Percentiles rank a stretch among this genome's conserved stretches.
Evolutionary conservation across 2,113 vertebrate species (phyloP).

Genomic region (Suncus etruscus): DNA sequence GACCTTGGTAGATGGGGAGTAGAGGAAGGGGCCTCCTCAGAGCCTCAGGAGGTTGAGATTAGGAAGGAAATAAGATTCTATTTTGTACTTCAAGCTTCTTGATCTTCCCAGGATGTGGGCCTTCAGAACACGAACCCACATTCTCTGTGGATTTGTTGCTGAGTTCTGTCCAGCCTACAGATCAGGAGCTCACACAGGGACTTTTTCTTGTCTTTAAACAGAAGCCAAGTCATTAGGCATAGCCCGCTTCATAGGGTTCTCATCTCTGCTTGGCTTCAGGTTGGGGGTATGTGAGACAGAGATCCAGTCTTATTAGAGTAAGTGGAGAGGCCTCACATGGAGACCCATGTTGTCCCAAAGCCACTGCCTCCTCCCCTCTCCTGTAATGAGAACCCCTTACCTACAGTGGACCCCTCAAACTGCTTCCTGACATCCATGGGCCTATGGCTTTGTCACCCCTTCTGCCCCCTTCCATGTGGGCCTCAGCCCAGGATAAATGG

Average conservation of each 20-base stretch:
- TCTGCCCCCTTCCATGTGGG: neutral
- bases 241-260: neutral
- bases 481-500: neutral
- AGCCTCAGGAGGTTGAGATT: neutral
- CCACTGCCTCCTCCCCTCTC: neutral
- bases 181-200: too few relatives aligned
- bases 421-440: neutral
- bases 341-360: neutral
- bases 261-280: neutral
- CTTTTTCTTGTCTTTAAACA: neutral
- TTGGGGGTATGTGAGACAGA: neutral
- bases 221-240: neutral
- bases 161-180: too few relatives aligned
- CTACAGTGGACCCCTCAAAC: neutral
- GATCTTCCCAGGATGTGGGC: neutral
- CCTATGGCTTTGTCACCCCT: neutral
- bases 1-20: neutral
- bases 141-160: too few relatives aligned
- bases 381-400: neutral
- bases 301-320: neutral
- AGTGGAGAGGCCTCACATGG: too few relatives aligned
- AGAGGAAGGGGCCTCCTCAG: neutral
- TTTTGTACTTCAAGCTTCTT: slow-evolving; percentile 22
- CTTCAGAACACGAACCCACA: too few relatives aligned
- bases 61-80: neutral